Base-by-base conservation (phyloP, 2,797 vertebrate genomes). In the Myripristis jacobus region DNA sequence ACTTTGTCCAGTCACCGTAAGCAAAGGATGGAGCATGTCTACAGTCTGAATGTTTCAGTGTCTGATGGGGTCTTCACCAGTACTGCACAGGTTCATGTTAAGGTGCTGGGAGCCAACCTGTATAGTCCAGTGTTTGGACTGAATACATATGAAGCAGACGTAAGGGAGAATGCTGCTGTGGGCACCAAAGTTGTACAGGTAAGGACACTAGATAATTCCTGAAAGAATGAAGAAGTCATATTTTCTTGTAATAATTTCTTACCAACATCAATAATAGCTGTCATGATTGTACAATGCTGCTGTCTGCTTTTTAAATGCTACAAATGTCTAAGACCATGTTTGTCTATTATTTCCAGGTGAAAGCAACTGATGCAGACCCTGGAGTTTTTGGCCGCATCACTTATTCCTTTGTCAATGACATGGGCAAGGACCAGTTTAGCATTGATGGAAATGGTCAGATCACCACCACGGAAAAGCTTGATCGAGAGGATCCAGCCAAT, bases 41-140 rank as follows among this genome's bases (percentile, higher is more conserved):
- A 98, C 76, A 98, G 94, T 71, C 89, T 99, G 19, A 99, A 99
- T 0, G 95, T 99, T 29, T 98, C 98, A 0, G 98, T 99, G 55
- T 99, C 98, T 0, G 98, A 99, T 0, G 96, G 98, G 0, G 93
- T 99, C 54, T 98, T 98, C 88, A 98, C 97, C 68, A 97, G 95
- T 89, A 98, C 97, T 0, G 98, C 98, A 2, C 98, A 99, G 86
- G 96, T 98, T 66, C 97, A 98, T 59, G 92, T 99, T 43, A 94
- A 88, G 38, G 94, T 99, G 16, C 91, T 97, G 0, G 94, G 94
- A 5, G 97, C 96, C 56, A 99, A 99, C 84, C 91, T 98, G 36
- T 95, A 97, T 27, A 94, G 94, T 68, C 98, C 98, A 6, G 92
- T 95, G 29, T 99, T 99, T 85, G 93, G 94, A 0, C 96, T 96